Evolutionary conservation across 2,113 vertebrate genomes (phyloP), one percentile per base, ranked within the genome.

Genomic region (Mustelus asterias): DNA sequence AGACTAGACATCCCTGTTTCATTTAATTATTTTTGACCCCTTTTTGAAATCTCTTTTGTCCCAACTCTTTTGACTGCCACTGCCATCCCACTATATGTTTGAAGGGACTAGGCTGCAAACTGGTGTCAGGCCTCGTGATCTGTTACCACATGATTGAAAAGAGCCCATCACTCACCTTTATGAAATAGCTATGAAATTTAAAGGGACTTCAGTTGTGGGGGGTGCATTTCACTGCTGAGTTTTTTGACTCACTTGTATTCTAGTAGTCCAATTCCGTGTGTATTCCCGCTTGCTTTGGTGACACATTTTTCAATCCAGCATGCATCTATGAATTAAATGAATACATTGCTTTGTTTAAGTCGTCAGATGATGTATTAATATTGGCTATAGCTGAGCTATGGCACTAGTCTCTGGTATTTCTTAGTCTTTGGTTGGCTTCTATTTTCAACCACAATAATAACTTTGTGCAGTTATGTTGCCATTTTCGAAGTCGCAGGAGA

Each of bases 361-460:
- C 3, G 58, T 33, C 89, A 67, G 33, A 44, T 48, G 96, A 95
- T n/a, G 69, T 70, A 86, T 93, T 65, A 8, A 6, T 95, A 60
- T 41, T 89, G 54, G 60, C 58, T 95, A 37, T 48, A 93, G 94
- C 96, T 96, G 86, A 96, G 96, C 96, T 95, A 96, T 96, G 96
- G 95, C 95, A 92, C 96, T 24, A 13, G 95, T 96, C 96, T 96
- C 96, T 96, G 96, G 96, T 97, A 93, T 97, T 97, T 29, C 96
- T 96, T 96, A 96, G 18, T 95, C 65, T 96, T 97, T 96, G 96
- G 97, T 97, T 96, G 96, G 97, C 96, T 95, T 96, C 96, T 96
- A 96, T 96, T 96, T 96, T 96, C 96, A 95, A 96, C 97, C 97
- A 96, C 97, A 97, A 96, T 97, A 97, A 96, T 96, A 96, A 96